Evolutionary conservation across 2,888 invertebrate species (phyloP), one percentile per base, ranked within the genome.

Genomic region (Lumbricus terrestris): DNA sequence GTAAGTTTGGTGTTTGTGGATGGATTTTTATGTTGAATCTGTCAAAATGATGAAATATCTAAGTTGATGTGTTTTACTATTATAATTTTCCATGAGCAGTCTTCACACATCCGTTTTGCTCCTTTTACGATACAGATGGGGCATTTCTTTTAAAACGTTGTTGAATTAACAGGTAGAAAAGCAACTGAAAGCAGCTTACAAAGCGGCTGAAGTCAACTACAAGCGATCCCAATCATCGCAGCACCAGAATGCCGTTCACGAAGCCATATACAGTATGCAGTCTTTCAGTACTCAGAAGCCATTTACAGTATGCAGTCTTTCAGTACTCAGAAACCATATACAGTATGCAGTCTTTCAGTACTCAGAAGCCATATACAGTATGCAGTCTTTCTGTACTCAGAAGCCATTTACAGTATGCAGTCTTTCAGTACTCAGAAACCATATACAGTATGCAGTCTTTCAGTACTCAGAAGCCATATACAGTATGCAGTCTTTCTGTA

Each of bases 291-390:
- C 8, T 29, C n/a, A n/a, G 97, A 98, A 94, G 96, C 97, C 1
- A 96, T 97, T 93, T 97, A 97, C 94, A 96, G 96, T 95, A 93
- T 93, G 95, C 93, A 35, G 20, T 88, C n/a, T n/a, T n/a, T n/a
- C n/a, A n/a, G n/a, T n/a, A n/a, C n/a, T n/a, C n/a, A n/a, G 97
- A 98, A 94, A 96, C 97, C 1, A 96, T 97, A 93, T 97, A 97
- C 94, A 96, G 96, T 95, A 93, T 93, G 95, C 93, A 35, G 20
- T 88, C n/a, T n/a, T n/a, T n/a, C n/a, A n/a, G n/a, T n/a, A n/a
- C n/a, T n/a, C n/a, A n/a, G 97, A 98, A 94, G 96, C 97, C 1
- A 96, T 97, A 93, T 97, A 97, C 94, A 96, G 96, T 95, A 93
- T 93, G 95, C 93, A 35, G 20, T 88, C n/a, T n/a, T n/a, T n/a